These are phyloP conservation scores for Gallinago stenura DNA, from an alignment of 2,797 vertebrate genomes.

Conservation along the genomic window DNA sequence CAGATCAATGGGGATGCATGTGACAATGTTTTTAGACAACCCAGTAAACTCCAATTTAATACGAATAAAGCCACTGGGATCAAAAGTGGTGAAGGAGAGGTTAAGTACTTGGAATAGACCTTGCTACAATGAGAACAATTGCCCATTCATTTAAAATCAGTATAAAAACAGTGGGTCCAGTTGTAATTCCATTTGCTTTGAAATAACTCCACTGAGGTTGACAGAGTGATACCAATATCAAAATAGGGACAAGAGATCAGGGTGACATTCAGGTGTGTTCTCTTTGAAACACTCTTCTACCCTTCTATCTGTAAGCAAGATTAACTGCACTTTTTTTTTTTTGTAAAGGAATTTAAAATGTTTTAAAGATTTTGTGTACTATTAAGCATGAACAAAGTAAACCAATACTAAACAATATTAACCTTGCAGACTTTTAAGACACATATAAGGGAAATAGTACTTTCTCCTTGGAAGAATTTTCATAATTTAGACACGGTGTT, in stretches of 20 bases:
- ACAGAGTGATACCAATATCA: not conserved
- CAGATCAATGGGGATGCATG: not conserved
- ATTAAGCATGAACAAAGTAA: not conserved
- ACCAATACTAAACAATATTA: not conserved
- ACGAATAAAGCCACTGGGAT: not conserved
- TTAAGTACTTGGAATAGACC: not conserved
- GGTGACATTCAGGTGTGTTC: not conserved
- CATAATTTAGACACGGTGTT: not conserved
- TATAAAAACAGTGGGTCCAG: not conserved
- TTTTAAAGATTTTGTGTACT: not conserved
- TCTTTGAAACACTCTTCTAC: not conserved
- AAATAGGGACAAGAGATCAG: not conserved
- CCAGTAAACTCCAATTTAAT: not conserved
- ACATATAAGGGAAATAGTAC: not conserved
- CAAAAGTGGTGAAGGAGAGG: not conserved
- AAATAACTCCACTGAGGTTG: not conserved
- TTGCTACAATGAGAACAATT: not conserved
- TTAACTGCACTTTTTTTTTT: not conserved
- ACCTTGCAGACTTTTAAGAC: not conserved
- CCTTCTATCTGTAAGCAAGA: not conserved
- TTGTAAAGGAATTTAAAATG: not conserved
- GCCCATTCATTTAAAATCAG: not conserved
- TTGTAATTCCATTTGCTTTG: constrained; percentile 7
- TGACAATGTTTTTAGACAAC: not conserved
- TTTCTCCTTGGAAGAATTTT: not conserved